Evolutionary conservation across 2,113 vertebrate species (phyloP).

Genomic region (Aegotheles bennettii): DNA sequence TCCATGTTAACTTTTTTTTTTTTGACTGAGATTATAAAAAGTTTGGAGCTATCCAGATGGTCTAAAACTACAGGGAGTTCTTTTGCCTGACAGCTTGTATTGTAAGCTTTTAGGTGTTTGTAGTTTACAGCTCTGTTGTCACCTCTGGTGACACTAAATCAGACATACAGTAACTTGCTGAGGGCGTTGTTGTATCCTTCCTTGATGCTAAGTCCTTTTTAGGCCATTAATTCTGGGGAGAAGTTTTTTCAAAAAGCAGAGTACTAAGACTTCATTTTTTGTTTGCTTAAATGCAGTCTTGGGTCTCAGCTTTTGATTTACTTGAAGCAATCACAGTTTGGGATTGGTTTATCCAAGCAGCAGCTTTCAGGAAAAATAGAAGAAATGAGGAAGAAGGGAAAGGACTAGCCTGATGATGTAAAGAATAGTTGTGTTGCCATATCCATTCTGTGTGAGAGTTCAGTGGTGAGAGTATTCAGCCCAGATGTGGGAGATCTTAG

Average conservation of each 20-base stretch:
- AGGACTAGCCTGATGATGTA: background rate
- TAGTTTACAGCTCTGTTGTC: conserved; percentile 13
- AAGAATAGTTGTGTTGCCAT: background rate
- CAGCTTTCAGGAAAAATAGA: background rate
- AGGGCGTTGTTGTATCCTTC: background rate
- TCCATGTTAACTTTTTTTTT: background rate
- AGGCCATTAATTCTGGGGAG: background rate
- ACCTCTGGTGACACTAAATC: conserved; percentile 9
- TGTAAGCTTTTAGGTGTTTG: conserved; percentile 19
- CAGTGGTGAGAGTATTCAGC: background rate
- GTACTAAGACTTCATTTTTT: background rate
- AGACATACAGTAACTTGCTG: background rate
- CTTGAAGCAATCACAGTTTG: background rate
- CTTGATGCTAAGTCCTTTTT: background rate
- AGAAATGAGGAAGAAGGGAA: background rate
- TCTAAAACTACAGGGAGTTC: conserved; percentile 33
- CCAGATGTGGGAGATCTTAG: background rate
- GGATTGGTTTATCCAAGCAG: background rate
- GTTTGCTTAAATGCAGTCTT: background rate
- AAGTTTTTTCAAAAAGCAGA: background rate
- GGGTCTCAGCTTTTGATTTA: background rate
- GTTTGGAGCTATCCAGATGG: conserved; percentile 33
- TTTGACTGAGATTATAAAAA: background rate
- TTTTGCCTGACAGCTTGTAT: conserved; percentile 29
- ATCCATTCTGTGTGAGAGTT: background rate